Conservation (phyloP, 1,140 invertebrate genomes). For the Drosophila funebris region DNA sequence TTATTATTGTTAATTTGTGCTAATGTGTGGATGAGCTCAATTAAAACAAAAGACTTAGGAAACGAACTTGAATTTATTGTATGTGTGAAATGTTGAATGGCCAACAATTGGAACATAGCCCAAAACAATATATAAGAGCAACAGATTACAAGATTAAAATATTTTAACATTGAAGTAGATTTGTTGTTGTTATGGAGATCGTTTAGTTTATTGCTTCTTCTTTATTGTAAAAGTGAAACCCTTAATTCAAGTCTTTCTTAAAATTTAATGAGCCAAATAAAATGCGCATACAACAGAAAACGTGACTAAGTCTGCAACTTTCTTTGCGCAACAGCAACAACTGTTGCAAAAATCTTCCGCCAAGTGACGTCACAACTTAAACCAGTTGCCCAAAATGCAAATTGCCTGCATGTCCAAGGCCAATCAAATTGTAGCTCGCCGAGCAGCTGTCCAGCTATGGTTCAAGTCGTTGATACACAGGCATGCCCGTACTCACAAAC, state of each 20-base stretch:
- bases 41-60: slow-evolving; percentile 77
- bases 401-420: slow-evolving; percentile 50
- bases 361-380: slow-evolving; percentile 49
- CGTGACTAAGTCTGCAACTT: slow-evolving; percentile 62
- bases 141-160: slow-evolving; percentile 1
- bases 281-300: slow-evolving; percentile 28
- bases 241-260: slow-evolving; percentile 35
- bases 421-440: slow-evolving; percentile 32
- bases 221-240: slow-evolving; percentile 49
- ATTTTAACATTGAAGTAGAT: slow-evolving; percentile 11
- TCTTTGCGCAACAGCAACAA: slow-evolving; percentile 37
- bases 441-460: slow-evolving; percentile 18
- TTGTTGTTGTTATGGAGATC: neutral
- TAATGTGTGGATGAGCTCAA: slow-evolving; percentile 46
- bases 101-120: neutral
- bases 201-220: neutral
- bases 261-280: slow-evolving; percentile 37
- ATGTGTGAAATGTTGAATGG: slow-evolving; percentile 5
- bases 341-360: slow-evolving; percentile 49
- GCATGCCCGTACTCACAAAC: neutral
- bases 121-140: slow-evolving; percentile 3
- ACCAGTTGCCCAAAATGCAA: slow-evolving; percentile 51
- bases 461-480: slow-evolving; percentile 4
- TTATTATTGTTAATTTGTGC: slow-evolving; percentile 56
- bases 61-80: slow-evolving; percentile 60